Base-by-base conservation (phyloP, 2,888 invertebrate species). In the Idaea straminata region DNA sequence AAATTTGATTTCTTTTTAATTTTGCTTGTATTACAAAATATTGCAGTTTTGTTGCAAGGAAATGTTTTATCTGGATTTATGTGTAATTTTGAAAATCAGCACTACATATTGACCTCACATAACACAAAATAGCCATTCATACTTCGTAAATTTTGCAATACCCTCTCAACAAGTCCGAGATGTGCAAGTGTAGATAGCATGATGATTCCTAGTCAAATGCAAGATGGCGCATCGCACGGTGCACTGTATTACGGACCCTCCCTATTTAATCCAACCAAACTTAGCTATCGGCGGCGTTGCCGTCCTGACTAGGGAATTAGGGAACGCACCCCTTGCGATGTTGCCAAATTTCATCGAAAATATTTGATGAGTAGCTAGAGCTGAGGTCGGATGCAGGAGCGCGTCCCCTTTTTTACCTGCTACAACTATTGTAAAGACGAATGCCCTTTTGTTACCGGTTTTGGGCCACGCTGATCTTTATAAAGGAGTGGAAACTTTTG, bases 321-420 rank as follows among this genome's bases (percentile, higher is more conserved):
- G 13, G 47, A 47, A 47, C 47, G 47, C 47, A 47, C 47, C 47
- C 47, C 47, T 47, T 75, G 87, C 87, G 84, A 77, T 85, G 88
- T 88, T 88, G 88, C 88, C 88, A 84, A 83, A 81, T 82, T 80
- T 81, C 73, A 66, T 69, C 72, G 74, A 77, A 72, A 74, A 73
- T 74, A 76, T 70, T 76, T 47, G 47, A 47, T 78, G 77, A 76
- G 82, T 78, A 73, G 80, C 81, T 83, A 83, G 83, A 81, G 78
- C 79, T 78, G 77, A 78, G 79, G 80, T 78, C 78, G 72, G 63
- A 65, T 71, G 72, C 66, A 64, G 36, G 67, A 63, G 65, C 61
- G 70, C 72, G 72, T 63, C 79, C 81, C 79, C 77, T 77, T 83
- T 83, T 84, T 81, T 88, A 87, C 88, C 88, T 88, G 87, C 83